Conservation (phyloP, 2,888 invertebrate species). For the Drosophila vallismaia region DNA sequence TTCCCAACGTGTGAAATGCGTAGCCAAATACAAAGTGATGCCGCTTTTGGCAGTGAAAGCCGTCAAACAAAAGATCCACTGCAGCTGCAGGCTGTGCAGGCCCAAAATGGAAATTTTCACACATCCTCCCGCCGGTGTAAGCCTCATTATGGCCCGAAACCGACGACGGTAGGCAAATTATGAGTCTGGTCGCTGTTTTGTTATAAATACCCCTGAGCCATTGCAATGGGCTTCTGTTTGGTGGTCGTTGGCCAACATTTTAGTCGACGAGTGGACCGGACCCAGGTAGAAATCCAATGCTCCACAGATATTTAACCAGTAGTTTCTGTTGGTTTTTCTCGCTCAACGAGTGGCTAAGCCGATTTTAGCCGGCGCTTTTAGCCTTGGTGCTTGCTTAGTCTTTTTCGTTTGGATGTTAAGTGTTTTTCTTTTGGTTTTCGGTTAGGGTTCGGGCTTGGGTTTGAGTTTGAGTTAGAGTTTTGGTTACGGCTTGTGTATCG, state of each 20-base stretch:
- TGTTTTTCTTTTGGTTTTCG: constrained; percentile 49
- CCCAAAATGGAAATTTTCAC: constrained; percentile 32
- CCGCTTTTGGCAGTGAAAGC: constrained; percentile 30
- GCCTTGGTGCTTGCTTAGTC: constrained; percentile 46
- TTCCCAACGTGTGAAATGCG: constrained; percentile 44
- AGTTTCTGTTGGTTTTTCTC: constrained; percentile 69
- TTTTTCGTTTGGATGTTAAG: constrained; percentile 70
- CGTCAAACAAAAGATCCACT: constrained; percentile 35
- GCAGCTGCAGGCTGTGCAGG: not conserved
- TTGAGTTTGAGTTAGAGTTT: not conserved
- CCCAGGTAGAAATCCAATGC: constrained; percentile 20
- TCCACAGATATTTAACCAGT: constrained; percentile 49
- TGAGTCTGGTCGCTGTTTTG: constrained; percentile 17
- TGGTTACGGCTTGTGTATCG: constrained; percentile 25
- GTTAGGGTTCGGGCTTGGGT: constrained; percentile 2
- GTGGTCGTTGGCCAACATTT: constrained; percentile 29
- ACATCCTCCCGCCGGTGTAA: constrained; percentile 24
- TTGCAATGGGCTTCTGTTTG: constrained; percentile 26
- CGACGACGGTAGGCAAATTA: constrained; percentile 34
- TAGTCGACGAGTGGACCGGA: not conserved
- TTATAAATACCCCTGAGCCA: constrained; percentile 30
- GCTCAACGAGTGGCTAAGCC: constrained; percentile 23
- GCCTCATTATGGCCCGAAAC: constrained; percentile 20
- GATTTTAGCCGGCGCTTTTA: constrained; percentile 1
- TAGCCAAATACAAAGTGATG: constrained; percentile 36